Percentiles rank a stretch among this genome's conserved stretches.
phyloP scores from a whole-genome alignment of 1,140 invertebrate species.

The Ceratitis capitata region DNA sequence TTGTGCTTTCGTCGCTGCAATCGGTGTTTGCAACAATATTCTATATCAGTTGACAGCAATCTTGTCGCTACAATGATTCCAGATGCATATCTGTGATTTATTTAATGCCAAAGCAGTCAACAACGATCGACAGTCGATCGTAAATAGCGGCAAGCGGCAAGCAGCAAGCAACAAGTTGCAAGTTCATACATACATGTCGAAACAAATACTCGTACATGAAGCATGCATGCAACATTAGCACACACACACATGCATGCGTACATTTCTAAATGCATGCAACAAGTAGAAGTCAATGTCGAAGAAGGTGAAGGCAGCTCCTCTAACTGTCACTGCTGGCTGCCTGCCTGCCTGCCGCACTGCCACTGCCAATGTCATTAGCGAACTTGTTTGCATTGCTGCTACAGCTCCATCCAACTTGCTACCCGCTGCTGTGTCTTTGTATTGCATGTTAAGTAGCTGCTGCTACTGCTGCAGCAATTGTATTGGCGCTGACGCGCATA shows the following conservation, averaged over 20 bases:
- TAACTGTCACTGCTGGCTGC: neutral
- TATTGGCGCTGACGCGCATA: neutral
- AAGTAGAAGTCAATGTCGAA: neutral
- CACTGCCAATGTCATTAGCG: slow-evolving; percentile 7
- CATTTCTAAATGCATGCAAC: neutral
- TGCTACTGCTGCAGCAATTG: slow-evolving; percentile 1
- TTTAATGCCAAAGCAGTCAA: slow-evolving; percentile 31
- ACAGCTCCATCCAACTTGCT: neutral
- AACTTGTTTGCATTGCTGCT: neutral
- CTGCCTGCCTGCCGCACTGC: neutral
- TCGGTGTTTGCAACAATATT: neutral
- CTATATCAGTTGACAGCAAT: slow-evolving; percentile 35
- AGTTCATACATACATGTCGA: neutral
- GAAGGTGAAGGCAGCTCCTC: neutral
- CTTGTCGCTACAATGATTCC: slow-evolving; percentile 35
- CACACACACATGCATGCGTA: neutral
- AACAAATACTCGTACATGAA: neutral
- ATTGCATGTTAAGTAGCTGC: neutral
- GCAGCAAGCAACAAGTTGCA: neutral
- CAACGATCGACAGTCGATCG: slow-evolving; percentile 35
- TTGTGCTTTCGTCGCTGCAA: neutral
- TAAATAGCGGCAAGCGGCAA: neutral
- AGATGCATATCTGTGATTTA: slow-evolving; percentile 32
- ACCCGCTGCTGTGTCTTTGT: neutral
- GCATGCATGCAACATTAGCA: neutral